phyloP scores from a whole-genome alignment of 2,888 invertebrate species.

The Neoaliturus tenellus region DNA sequence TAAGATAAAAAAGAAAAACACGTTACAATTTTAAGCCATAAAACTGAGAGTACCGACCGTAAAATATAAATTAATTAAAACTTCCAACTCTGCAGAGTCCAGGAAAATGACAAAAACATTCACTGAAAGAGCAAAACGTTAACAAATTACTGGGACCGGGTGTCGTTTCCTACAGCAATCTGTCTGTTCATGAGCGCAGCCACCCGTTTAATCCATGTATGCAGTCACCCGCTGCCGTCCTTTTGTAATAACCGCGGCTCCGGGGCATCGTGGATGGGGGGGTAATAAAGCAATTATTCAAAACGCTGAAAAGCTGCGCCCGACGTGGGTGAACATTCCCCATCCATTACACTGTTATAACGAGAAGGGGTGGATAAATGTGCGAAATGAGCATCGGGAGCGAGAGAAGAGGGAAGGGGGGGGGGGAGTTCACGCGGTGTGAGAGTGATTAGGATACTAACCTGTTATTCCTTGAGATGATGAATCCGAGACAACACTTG shows the following conservation, averaged over 20 bases:
- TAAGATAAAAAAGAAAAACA: too few relatives aligned
- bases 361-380: background rate
- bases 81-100: background rate
- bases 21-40: too few relatives aligned
- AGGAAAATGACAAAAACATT: background rate
- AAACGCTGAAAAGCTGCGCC: slow-evolving; percentile 7
- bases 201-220: slow-evolving; percentile 14
- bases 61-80: slow-evolving; percentile 5
- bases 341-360: slow-evolving; percentile 1
- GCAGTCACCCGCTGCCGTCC: slow-evolving; percentile 22
- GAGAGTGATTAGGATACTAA: background rate
- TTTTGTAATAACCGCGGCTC: background rate
- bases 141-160: background rate
- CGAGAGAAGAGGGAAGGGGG: background rate
- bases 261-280: background rate
- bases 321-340: background rate
- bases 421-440: too few relatives aligned
- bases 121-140: background rate
- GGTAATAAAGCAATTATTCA: slow-evolving; percentile 45
- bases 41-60: too few relatives aligned
- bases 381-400: background rate
- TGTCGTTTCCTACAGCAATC: background rate
- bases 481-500: background rate
- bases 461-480: slow-evolving; percentile 1
- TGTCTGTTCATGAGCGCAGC: slow-evolving; percentile 13